Base-by-base conservation (phyloP, 2,113 vertebrate genomes). In the Hirundichthys speculiger region DNA sequence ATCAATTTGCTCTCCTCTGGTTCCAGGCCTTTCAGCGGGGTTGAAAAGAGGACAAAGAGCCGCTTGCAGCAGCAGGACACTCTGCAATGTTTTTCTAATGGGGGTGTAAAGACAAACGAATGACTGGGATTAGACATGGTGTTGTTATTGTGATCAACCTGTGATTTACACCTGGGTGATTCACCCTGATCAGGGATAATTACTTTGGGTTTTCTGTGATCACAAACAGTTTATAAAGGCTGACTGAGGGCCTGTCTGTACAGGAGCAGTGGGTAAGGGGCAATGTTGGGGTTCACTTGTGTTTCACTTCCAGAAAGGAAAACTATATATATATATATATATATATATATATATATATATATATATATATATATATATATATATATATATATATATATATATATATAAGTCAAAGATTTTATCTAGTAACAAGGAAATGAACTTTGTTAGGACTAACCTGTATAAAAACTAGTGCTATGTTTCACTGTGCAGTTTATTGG, bases 101-200 rank as follows among this genome's bases (percentile, higher is more conserved):
- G 84, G n/a, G 74, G 87, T 87, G 87, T 83, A 83, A 90, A 89
- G 86, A 89, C 82, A 87, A 90, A 90, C 89, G 88, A 85, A 89
- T 90, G 73, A 85, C 75, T 47, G 39, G 75, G 71, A 79, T 76
- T 68, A 81, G 78, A 77, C 34, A 4, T 52, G 53, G 43, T 21
- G 55, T 67, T 82, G 83, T 79, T 75, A 12, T 75, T 80, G 77
- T 76, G 82, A 85, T 71, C 63, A 83, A 77, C 65, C 54, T 38
- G 70, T 63, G 80, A 88, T 87, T 89, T 85, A 91, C 82, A 87
- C 77, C 80, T 82, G 82, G 79, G 83, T 80, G 59, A 74, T 56
- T 78, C 42, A 27, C 47, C 45, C 39, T 75, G 67, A 82, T 84
- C 68, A 40, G 58, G 64, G 75, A 68, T 83, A 61, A 83, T 84